Evolutionary conservation across 2,113 vertebrate genomes (phyloP).

Genomic region (Vulpes vulpes): DNA sequence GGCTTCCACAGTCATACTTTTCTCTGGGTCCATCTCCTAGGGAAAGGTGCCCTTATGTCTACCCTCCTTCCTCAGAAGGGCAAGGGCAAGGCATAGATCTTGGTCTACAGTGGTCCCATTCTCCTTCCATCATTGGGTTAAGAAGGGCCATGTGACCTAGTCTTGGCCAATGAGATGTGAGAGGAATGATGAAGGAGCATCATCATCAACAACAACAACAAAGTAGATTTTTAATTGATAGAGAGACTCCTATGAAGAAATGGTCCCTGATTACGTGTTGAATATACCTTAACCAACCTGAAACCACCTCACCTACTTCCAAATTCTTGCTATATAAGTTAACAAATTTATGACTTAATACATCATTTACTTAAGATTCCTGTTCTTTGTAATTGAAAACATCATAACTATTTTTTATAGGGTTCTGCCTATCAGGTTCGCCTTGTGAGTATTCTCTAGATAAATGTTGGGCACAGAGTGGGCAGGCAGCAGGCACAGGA

Average conservation of each 20-base stretch:
- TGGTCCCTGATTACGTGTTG: not conserved
- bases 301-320: not conserved
- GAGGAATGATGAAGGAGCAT: not conserved
- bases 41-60: not conserved
- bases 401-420: not conserved
- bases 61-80: not conserved
- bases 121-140: not conserved
- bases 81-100: not conserved
- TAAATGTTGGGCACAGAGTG: not conserved
- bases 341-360: not conserved
- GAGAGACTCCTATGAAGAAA: not conserved
- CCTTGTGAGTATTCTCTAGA: not conserved
- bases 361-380: not conserved
- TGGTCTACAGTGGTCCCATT: not conserved
- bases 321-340: not conserved
- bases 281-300: not conserved
- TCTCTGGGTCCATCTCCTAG: not conserved
- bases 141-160: not conserved
- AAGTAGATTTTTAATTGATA: not conserved
- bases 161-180: not conserved
- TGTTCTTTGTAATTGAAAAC: constrained; percentile 26
- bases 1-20: not conserved
- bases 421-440: not conserved
- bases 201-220: not conserved
- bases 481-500: not conserved